Base-by-base conservation (phyloP, 2,797 vertebrate genomes). In the Phrynocephalus forsythii region DNA sequence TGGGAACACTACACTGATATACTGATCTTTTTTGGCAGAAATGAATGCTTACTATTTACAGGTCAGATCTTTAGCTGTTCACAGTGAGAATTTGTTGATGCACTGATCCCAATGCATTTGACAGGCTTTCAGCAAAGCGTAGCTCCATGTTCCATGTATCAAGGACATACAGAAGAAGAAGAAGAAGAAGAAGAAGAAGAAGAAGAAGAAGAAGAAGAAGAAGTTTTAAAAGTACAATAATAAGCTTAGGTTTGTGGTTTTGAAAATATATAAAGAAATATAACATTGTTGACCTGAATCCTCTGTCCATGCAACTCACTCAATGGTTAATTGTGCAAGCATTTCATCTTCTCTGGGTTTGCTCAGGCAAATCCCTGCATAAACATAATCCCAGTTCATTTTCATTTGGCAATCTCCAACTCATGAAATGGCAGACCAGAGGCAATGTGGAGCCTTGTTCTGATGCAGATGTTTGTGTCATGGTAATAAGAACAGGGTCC, bases 221-320 rank as follows among this genome's bases (percentile, higher is more conserved):
- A 44, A 44, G 38, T 44, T 84, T 38, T 85, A 69, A 28, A 79
- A 79, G 44, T 30, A 33, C 38, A 69, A 30, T 33, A 33, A 68
- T 28, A 78, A 78, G 77, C 26, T 69, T 28, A 22, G 86, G 83
- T 67, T 87, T 3, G 33, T 52, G 5, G 63, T 88, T 77, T 91
- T 90, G 33, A 2, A 88, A 85, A 93, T 63, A 15, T 16, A 88
- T 38, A 63, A 30, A 88, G 1, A 79, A 79, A 92, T 86, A 15
- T 4, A 30, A 5, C 2, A 86, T 91, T 80, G n/a, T 16, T 88
- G 87, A 63, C 60, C 16, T 33, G 60, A 63, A 63, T 63, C 60
- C 52, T 6, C 8, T 9, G 52, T 56, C 9, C 52, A 56, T 56
- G 8, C 13, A 9, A 13, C 52, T 56, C 60, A 63, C 60, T 63